phyloP scores from a whole-genome alignment of 2,113 vertebrate species.

The Chloebia gouldiae region DNA sequence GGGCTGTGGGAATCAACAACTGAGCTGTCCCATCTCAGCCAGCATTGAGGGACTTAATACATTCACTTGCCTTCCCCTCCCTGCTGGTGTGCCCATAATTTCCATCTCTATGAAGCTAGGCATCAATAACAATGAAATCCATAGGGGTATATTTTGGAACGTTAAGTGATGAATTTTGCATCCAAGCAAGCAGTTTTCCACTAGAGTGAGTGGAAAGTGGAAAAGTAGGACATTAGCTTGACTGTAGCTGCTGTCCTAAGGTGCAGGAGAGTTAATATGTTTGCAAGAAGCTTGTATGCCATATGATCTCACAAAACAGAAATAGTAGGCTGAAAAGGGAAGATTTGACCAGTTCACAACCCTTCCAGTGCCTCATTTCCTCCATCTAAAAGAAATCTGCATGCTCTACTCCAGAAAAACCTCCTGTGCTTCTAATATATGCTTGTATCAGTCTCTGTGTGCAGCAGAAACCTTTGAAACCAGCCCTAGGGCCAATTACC shows the following conservation, averaged over 20 bases:
- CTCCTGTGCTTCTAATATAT: background rate
- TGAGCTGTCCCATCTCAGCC: slow-evolving; percentile 23
- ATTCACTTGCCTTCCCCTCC: background rate
- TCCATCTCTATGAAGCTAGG: slow-evolving; percentile 19
- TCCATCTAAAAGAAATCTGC: background rate
- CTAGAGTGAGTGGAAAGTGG: background rate
- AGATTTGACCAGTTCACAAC: background rate
- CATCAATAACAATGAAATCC: slow-evolving; percentile 13
- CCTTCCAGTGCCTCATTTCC: background rate
- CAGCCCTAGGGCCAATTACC: background rate
- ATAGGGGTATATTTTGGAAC: slow-evolving; percentile 22
- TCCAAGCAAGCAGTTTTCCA: background rate
- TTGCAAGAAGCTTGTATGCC: background rate
- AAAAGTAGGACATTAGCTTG: background rate
- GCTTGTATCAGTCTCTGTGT: background rate
- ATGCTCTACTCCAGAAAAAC: background rate
- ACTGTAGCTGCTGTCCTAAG: background rate
- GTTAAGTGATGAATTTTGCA: slow-evolving; percentile 29
- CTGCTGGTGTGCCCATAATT: background rate
- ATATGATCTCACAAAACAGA: background rate
- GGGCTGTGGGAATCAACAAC: slow-evolving; percentile 19
- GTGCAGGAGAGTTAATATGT: background rate
- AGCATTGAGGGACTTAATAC: background rate
- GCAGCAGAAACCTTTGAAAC: background rate
- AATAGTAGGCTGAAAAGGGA: background rate